These are phyloP conservation scores for Sitobion miscanthi DNA, from an alignment of 1,140 invertebrate species.

Conservation along the genomic window DNA sequence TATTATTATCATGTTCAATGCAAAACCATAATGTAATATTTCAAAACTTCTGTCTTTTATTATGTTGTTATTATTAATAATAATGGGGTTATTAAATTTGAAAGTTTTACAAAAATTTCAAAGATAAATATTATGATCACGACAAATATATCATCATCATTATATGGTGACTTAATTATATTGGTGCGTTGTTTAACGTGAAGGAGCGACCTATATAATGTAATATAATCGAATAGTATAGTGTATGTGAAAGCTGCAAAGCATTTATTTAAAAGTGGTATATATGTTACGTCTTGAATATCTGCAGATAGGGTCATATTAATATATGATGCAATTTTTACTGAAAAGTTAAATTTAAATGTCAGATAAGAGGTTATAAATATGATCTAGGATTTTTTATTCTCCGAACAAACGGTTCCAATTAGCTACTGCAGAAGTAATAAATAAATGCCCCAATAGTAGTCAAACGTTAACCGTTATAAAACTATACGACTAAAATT, in stretches of 20 bases:
- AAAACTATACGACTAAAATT: background rate
- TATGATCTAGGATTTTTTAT: background rate
- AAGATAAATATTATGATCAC: background rate
- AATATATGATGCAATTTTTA: background rate
- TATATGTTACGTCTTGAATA: background rate
- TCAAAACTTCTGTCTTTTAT: background rate
- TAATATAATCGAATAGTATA: background rate
- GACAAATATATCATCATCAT: background rate
- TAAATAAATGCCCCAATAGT: background rate
- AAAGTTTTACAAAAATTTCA: background rate
- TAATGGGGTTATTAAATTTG: background rate
- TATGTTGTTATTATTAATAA: background rate
- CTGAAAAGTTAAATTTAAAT: background rate
- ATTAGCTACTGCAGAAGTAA: background rate
- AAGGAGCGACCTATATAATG: background rate
- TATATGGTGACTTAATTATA: background rate
- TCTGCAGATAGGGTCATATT: background rate
- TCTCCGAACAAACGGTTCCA: background rate
- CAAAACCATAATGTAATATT: background rate
- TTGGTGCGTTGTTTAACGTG: background rate
- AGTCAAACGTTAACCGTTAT: background rate
- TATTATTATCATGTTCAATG: background rate
- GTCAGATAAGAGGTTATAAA: background rate
- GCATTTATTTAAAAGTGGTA: constrained; percentile 4
- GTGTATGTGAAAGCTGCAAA: background rate